Percentiles rank a stretch among this genome's conserved stretches.
These are phyloP conservation scores for Sinohyriopsis cumingii DNA, from an alignment of 2,888 invertebrate genomes.

Conservation along the genomic window DNA sequence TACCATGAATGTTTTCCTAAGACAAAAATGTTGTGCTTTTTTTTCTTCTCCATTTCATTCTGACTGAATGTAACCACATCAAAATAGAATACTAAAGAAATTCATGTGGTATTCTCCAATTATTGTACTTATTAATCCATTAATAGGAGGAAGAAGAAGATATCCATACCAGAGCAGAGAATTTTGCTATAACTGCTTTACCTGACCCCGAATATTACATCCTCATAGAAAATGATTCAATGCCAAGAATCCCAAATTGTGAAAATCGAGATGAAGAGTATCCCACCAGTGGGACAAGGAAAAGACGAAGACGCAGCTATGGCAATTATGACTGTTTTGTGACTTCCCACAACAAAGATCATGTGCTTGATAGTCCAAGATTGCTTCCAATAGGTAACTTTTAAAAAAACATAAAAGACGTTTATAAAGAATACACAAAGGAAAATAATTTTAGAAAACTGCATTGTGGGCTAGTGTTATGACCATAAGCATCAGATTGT, in stretches of 20 bases:
- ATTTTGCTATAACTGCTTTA: conserved; percentile 43
- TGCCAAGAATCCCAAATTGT: conserved; percentile 8
- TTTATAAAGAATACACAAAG: too few species aligned
- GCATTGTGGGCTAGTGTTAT: too few species aligned
- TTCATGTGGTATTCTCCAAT: too few species aligned
- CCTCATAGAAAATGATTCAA: conserved; percentile 28
- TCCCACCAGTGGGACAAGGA: conserved; percentile 19
- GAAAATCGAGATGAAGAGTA: conserved; percentile 10
- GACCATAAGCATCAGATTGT: too few species aligned
- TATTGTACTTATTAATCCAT: conserved; percentile 1
- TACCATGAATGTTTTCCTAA: too few species aligned
- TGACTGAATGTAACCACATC: too few species aligned
- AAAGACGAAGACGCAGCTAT: conserved; percentile 48
- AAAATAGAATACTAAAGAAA: too few species aligned
- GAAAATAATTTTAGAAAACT: too few species aligned
- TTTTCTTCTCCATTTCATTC: too few species aligned
- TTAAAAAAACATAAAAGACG: too few species aligned
- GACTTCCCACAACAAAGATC: conserved; percentile 35
- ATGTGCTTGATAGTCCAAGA: conserved; percentile 48
- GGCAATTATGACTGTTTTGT: conserved; percentile 51
- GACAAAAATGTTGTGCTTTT: too few species aligned
- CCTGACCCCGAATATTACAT: conserved; percentile 49
- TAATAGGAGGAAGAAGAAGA: conserved; percentile 56
- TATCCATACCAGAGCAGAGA: conserved; percentile 57
- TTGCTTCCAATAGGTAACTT: conserved; percentile 48